Evolutionary conservation across 2,113 vertebrate species (phyloP).

Genomic region (Corvus hawaiiensis): DNA sequence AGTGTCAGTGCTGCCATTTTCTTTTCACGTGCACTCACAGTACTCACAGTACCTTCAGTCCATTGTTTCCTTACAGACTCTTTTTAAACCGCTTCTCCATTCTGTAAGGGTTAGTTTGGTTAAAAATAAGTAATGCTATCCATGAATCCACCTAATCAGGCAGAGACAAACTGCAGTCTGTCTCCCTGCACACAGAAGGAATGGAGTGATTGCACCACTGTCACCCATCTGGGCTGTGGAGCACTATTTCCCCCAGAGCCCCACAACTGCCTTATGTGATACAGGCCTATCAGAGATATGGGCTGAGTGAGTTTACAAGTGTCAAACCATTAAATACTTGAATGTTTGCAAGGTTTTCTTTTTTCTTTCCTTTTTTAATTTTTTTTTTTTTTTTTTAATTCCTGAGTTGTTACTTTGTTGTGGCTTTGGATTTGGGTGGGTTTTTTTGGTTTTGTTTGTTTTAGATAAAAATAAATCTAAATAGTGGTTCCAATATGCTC

Average conservation of each 20-base stretch:
- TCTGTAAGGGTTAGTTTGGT: background rate
- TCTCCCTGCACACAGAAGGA: background rate
- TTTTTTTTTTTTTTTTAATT: too few species aligned
- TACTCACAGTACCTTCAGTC: background rate
- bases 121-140: background rate
- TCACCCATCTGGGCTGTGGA: fast-evolving
- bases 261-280: background rate
- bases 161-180: background rate
- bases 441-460: background rate
- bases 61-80: background rate
- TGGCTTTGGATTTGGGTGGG: background rate
- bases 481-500: background rate
- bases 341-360: background rate
- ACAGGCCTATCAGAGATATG: fast-evolving
- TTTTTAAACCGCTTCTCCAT: background rate
- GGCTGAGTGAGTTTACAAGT: background rate
- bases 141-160: background rate
- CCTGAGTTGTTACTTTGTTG: background rate
- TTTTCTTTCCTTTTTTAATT: background rate
- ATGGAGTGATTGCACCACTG: fast-evolving
- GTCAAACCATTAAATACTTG: background rate
- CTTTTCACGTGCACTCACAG: background rate
- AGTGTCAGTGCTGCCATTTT: background rate
- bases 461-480: background rate
- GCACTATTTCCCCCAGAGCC: background rate